Base-by-base conservation (phyloP, 2,797 vertebrate genomes). In the Hylomyscus alleni region DNA sequence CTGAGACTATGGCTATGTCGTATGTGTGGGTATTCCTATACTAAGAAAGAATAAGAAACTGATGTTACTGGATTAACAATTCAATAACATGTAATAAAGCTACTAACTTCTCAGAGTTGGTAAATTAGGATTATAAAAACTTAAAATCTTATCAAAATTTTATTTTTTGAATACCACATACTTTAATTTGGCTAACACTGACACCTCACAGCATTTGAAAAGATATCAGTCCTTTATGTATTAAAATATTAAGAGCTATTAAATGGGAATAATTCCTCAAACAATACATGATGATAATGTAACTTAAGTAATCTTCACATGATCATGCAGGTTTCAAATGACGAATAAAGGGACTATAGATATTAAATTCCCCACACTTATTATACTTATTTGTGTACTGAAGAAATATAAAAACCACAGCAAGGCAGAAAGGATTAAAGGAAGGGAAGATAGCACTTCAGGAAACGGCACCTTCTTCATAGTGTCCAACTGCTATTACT, bases 121-220 rank as follows among this genome's bases (percentile, higher is more conserved):
- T 62, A 31, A 73, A 90, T 92, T 94, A 93, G 19, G 2, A 34
- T 89, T 60, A 87, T 9, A 3, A 93, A 94, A 91, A 91, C 12
- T 47, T 40, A 78, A n/a, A n/a, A n/a, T 0, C 5, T 82, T 12
- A 69, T 60, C 62, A 40, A 29, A 81, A 29, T 75, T 5, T 29
- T 31, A 77, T 20, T 85, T 69, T 90, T 84, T 77, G 17, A 0
- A 67, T 37, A 20, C 3, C 60, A 2, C 31, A n/a, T 0, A 89
- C 10, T 77, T 0, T 69, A 56, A 54, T 34, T 89, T 88, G 37
- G 5, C 5, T 62, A 69, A 58, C 92, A 81, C 58, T 40, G 56
- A 73, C 40, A 50, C 22, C 0, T 81, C n/a, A 67, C 0, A 78
- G 1, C 62, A 22, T 67, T 82, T 17, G 91, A 65, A 58, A 83